Evolutionary conservation across 37 sponge, comb jelly and placozoan genomes (phyloP).

Genomic region (Ianthella basta): DNA sequence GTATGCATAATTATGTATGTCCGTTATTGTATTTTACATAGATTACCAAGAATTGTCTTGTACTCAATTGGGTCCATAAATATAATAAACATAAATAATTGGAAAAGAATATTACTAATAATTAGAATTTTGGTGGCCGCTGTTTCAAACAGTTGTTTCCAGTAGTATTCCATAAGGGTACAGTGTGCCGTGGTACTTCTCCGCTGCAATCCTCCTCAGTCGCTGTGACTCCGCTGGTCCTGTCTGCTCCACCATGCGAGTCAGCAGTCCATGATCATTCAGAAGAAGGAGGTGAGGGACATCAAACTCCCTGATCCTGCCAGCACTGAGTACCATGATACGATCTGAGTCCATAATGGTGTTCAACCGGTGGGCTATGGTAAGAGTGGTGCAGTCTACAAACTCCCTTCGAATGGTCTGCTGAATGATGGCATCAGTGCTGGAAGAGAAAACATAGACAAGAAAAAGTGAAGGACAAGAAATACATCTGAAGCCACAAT

Average conservation of each 20-base stretch:
- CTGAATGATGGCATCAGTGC: constrained; percentile 75
- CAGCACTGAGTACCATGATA: constrained; percentile 64
- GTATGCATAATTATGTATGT: too few relatives aligned
- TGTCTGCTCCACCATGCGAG: constrained; percentile 33
- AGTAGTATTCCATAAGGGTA: too few relatives aligned
- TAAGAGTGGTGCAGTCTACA: constrained; percentile 62
- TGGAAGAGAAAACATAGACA: not conserved
- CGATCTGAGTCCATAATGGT: constrained; percentile 78
- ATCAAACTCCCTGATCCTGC: constrained; percentile 54
- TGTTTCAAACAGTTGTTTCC: too few relatives aligned
- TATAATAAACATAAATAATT: too few relatives aligned
- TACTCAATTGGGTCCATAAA: too few relatives aligned
- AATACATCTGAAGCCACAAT: not conserved
- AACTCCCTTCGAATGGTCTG: constrained; percentile 53
- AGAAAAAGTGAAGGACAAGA: not conserved
- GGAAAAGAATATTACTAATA: too few relatives aligned
- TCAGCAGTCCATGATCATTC: constrained; percentile 10
- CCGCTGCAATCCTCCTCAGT: constrained; percentile 21
- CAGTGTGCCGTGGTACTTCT: not conserved
- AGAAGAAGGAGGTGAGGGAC: constrained; percentile 38
- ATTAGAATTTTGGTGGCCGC: too few relatives aligned
- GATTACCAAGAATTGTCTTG: too few relatives aligned
- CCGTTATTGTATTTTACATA: too few relatives aligned
- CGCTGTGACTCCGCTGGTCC: constrained; percentile 30
- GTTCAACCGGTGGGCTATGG: constrained; percentile 75